Base-by-base conservation (phyloP, 2,113 vertebrate species). In the Gopherus flavomarginatus region DNA sequence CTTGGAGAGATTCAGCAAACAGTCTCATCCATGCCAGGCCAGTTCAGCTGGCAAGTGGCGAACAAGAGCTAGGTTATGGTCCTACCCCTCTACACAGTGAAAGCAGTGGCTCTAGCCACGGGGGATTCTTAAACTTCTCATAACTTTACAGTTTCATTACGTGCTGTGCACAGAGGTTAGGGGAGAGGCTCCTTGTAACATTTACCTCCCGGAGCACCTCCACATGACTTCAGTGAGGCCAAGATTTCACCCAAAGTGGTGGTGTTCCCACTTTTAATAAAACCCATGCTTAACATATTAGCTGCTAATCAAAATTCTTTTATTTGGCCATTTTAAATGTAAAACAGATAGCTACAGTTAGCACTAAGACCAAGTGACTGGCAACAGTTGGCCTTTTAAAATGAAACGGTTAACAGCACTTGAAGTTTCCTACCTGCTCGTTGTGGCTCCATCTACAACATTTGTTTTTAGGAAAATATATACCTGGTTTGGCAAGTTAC, bases 111-210 rank as follows among this genome's bases (percentile, higher is more conserved):
- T 87, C 88, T 94, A 72, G 8, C 50, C 72, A 3, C 10, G 5
- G 52, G 44, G 26, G 8, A 3, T 44, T 1, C 88, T 49, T 9
- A 16, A 59, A 72, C 19, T 56, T 38, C 50, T 24, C 57, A 31
- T 26, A 29, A 75, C 26, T 9, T 57, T 50, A 49, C 6, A 1
- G 1, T 72, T 90, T 19, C 88, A 27, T 69, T 27, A 59, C 0
- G 0, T 16, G 5, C 2, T 14, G 13, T 80, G n/a, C 85, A 31
- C 0, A 3, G 16, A 27, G 24, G 56, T 42, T 0, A 54, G 14
- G 38, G 69, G 31, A 88, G 38, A 0, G 7, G 56, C 14, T 86
- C n/a, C 52, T 93, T 24, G 8, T 0, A 0, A 8, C 56, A 80
- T 69, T 31, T 57, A 42, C 27, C 50, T 83, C 44, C 75, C 78